Conservation (phyloP, 2,797 vertebrate genomes). For the Paguma larvata region DNA sequence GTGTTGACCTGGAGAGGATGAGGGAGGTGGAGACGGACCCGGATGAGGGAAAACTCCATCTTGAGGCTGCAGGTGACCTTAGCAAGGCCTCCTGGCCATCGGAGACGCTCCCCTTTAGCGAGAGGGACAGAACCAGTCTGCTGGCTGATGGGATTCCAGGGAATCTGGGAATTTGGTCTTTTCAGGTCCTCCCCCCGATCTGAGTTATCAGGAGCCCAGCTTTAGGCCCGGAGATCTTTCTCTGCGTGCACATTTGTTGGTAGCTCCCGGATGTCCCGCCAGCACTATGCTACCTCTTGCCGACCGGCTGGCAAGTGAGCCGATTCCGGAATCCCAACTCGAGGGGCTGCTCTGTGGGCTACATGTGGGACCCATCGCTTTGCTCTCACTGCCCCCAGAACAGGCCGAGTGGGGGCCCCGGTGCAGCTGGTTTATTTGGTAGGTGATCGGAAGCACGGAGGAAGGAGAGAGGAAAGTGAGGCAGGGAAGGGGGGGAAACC, state of each 20-base stretch:
- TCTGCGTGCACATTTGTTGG: not conserved
- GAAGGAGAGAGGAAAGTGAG: not conserved
- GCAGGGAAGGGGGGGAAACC: not conserved
- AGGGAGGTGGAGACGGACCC: too few species aligned
- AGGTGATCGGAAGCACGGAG: not conserved
- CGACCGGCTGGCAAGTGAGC: not conserved
- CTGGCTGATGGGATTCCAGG: not conserved
- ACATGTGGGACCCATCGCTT: not conserved
- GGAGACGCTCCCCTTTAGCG: not conserved
- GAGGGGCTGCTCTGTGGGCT: not conserved
- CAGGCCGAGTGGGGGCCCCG: not conserved
- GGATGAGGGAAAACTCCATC: too few species aligned
- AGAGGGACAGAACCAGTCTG: not conserved
- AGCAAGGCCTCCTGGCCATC: not conserved
- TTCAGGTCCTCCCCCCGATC: not conserved
- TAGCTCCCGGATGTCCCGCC: rapidly evolving
- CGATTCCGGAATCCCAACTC: not conserved
- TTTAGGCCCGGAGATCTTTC: not conserved
- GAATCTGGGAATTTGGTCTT: not conserved
- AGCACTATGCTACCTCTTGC: not conserved
- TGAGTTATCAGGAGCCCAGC: not conserved
- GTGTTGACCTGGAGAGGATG: not conserved
- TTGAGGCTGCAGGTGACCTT: not conserved
- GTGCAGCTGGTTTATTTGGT: not conserved
- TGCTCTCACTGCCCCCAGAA: not conserved